phyloP scores from a whole-genome alignment of 1,140 invertebrate genomes.

The Hetaerina americana region DNA sequence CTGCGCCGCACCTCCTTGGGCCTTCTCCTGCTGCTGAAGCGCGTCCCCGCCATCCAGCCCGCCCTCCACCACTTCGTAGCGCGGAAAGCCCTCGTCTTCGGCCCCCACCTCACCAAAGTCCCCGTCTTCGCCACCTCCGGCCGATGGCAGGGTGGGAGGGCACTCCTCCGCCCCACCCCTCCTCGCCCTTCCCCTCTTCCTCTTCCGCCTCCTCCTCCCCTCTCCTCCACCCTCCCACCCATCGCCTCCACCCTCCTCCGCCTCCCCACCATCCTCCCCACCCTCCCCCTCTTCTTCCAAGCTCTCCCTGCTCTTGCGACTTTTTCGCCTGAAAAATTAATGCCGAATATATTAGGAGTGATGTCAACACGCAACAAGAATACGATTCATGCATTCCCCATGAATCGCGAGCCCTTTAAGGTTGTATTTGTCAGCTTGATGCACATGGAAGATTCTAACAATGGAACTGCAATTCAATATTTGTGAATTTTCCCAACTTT shows the following conservation, averaged over 20 bases:
- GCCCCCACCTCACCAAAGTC: not conserved
- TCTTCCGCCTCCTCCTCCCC: not conserved
- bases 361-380: too few relatives aligned
- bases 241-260: not conserved
- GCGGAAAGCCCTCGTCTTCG: not conserved
- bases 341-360: too few relatives aligned
- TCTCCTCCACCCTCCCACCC: not conserved
- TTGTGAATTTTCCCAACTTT: too few relatives aligned
- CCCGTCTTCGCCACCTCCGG: not conserved
- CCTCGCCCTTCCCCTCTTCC: not conserved
- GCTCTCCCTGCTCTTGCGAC: not conserved
- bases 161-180: not conserved
- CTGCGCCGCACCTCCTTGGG: not conserved
- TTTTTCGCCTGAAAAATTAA: not conserved
- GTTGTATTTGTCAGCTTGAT: too few relatives aligned
- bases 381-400: too few relatives aligned
- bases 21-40: not conserved
- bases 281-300: not conserved
- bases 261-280: not conserved
- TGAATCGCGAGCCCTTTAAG: too few relatives aligned
- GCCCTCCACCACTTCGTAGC: not conserved
- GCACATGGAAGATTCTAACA: too few relatives aligned
- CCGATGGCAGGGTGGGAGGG: too few relatives aligned
- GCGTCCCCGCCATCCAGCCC: not conserved
- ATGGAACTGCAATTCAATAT: too few relatives aligned